Base-by-base conservation (phyloP, 2,797 vertebrate species). In the Podarcis siculus region DNA sequence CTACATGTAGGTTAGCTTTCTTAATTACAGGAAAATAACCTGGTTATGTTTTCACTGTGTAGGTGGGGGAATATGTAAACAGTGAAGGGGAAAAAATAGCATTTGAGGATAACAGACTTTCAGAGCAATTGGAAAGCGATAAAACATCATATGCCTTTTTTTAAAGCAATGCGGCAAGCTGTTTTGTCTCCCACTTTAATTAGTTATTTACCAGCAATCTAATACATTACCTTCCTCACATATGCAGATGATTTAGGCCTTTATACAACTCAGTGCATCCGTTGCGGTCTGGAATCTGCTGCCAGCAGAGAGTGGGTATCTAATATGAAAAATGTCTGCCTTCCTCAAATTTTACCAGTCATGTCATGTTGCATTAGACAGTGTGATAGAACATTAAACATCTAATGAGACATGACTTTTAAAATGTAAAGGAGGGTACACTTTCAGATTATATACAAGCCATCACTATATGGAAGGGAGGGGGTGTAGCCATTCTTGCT, bases 301-400 rank as follows among this genome's bases (percentile, higher is more conserved):
- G 89, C 95, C 92, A 89, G 92, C 39, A 92, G 39, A 92, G 87
- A 93, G 42, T 86, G 81, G 32, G 42, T 89, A 92, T 89, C 81
- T 95, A 83, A 92, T 90, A 93, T 91, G 94, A 96, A 95, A 94
- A 95, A 94, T 95, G 90, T 87, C 90, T 92, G 94, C 64, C 92
- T 95, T 96, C 90, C 87, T 92, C 1, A 1, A 94, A 95, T 94
- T 93, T 94, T 95, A 92, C 91, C 90, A 95, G 91, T 94, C 83
- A 87, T 91, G 94, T 93, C 92, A 93, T 95, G 81, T 96, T 96
- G 91, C 91, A 95, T 96, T 96, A 96, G 90, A 91, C 87, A 94
- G 91, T 92, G 94, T 92, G 95, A 97, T 90, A 96, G 91, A 96
- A 95, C 76, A 82, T 96, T 97, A 96, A 80, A 89, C 95, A 92